Base-by-base conservation (phyloP, 2,888 invertebrate species). In the Himalopsyche kuldschensis region DNA sequence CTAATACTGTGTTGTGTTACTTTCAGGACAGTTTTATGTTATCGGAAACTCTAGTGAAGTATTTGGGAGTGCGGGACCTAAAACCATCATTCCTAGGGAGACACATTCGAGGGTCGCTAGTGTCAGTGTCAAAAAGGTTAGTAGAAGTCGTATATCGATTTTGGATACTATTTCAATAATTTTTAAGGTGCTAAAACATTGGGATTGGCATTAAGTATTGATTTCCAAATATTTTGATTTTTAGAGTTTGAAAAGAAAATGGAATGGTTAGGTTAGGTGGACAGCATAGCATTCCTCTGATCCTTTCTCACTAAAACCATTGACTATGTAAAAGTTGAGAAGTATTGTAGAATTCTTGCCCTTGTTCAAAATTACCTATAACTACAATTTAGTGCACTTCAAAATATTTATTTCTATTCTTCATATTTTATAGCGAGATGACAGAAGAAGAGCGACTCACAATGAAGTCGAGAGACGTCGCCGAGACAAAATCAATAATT, bases 401-500 rank as follows among this genome's bases (percentile, higher is more conserved):
- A 15, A 0, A 15, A 41, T 41, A 3, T 41, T 41, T 15, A 41
- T 41, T 41, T 41, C 4, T 1, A 4, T 3, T 41, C 3, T 69
- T 76, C 30, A 3, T 46, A 27, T 46, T 78, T 90, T 89, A 84
- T 88, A 95, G 95, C 94, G 97, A 84, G 97, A 98, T 88, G 97
- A 98, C 88, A 94, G 96, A 88, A 92, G 98, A 87, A 92, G 98
- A 89, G 97, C 97, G 3, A 98, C 97, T 27, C 98, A 98, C 89
- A 98, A 98, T 89, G 98, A 98, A 92, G 98, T 99, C 1, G 98
- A 99, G 90, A 93, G 98, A 87, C 92, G 98, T 86, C 93, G 99
- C 76, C 92, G 99, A 87, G 98, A 98, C 89, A 99, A 98, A 93
- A 99, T 99, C 86, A 99, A 99, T 90, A 97, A 95, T 88, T 99